Evolutionary conservation across 2,797 vertebrate species (phyloP).

Genomic region (Lepus oiostolus): DNA sequence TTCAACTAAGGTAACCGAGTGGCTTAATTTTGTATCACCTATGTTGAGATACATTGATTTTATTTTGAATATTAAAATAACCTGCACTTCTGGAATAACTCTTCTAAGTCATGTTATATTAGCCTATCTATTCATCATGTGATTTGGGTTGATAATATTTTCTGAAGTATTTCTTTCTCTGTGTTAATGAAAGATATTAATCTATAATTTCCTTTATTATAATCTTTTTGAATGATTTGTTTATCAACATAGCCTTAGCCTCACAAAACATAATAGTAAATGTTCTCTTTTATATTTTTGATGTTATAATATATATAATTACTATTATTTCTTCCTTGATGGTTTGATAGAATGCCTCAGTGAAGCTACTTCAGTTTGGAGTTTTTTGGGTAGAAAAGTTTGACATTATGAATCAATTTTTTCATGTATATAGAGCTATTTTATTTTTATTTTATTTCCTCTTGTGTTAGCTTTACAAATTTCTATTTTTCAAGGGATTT

Average conservation of each 20-base stretch:
- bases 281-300: background rate
- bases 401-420: background rate
- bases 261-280: background rate
- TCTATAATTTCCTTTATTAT: background rate
- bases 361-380: background rate
- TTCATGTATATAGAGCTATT: background rate
- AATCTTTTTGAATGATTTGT: background rate
- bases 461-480: background rate
- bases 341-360: background rate
- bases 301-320: background rate
- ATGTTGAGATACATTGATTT: conserved; percentile 36
- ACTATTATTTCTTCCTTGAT: conserved; percentile 25
- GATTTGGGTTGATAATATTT: background rate
- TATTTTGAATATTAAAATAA: conserved; percentile 43
- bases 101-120: background rate
- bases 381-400: conserved; percentile 27
- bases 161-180: background rate
- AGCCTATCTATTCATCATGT: background rate
- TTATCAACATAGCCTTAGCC: background rate
- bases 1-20: conserved; percentile 15
- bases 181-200: background rate
- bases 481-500: background rate
- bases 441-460: background rate
- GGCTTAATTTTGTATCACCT: background rate
- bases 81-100: background rate